Percentiles rank a stretch among this genome's conserved stretches.
Conservation (phyloP, 2,797 vertebrate species). For the Enteromius afrohamiltoni region DNA sequence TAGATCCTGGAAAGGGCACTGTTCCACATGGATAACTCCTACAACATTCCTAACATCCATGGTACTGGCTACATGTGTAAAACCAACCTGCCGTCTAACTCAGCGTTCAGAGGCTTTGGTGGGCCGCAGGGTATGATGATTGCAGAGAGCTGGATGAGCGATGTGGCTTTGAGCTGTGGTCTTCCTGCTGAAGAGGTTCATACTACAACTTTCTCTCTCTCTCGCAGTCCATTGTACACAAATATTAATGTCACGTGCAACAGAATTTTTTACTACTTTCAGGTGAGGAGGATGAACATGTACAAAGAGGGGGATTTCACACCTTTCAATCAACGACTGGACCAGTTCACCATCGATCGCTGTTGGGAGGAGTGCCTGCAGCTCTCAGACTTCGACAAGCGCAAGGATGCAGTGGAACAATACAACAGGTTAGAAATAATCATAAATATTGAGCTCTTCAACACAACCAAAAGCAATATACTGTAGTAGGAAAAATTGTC, state of each 20-base stretch:
- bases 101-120: conserved; percentile 94
- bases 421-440: conserved; percentile 85
- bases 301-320: conserved; percentile 88
- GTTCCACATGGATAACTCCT: conserved; percentile 93
- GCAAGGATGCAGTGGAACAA: conserved; percentile 75
- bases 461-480: neutral
- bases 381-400: conserved; percentile 76
- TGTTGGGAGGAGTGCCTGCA: conserved; percentile 93
- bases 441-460: neutral
- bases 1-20: conserved; percentile 89
- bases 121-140: conserved; percentile 93
- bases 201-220: neutral
- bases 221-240: neutral
- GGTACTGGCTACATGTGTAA: conserved; percentile 84
- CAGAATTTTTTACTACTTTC: neutral
- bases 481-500: neutral
- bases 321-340: conserved; percentile 87
- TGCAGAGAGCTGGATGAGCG: conserved; percentile 87
- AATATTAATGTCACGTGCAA: neutral
- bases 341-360: conserved; percentile 80
- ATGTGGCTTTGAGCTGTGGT: conserved; percentile 82
- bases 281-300: conserved; percentile 89
- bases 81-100: conserved; percentile 93
- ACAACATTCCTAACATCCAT: conserved; percentile 85
- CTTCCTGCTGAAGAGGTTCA: conserved; percentile 84